phyloP scores from a whole-genome alignment of 2,797 vertebrate species.

The Agapornis canus region DNA sequence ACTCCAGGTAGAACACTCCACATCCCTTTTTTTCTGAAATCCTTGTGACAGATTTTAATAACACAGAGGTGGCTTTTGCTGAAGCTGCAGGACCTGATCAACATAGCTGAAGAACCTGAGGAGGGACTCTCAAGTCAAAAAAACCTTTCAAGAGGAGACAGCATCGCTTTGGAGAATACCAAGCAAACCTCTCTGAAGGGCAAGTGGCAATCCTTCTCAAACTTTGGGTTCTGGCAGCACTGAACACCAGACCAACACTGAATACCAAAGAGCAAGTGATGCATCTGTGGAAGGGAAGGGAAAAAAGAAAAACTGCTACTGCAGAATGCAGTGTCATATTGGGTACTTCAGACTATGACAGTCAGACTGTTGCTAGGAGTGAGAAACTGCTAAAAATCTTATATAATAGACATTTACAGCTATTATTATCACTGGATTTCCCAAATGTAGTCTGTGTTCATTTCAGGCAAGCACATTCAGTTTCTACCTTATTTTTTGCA shows the following conservation, averaged over 20 bases:
- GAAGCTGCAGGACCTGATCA: neutral
- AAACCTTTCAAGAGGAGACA: neutral
- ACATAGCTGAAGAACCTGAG: neutral
- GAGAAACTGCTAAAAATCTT: neutral
- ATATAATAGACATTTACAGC: slow-evolving; percentile 20
- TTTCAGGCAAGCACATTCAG: slow-evolving; percentile 14
- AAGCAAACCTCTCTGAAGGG: fast-evolving
- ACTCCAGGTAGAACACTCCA: neutral
- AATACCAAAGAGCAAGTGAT: neutral
- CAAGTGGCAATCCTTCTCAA: neutral
- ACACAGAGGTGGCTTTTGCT: neutral
- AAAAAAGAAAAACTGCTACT: neutral
- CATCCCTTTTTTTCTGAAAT: neutral
- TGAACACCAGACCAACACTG: neutral
- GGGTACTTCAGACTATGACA: neutral
- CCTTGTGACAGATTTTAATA: neutral
- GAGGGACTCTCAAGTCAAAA: neutral
- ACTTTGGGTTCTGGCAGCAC: neutral
- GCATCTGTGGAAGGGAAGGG: neutral
- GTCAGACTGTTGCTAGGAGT: neutral
- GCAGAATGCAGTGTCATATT: neutral
- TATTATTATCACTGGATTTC: slow-evolving; percentile 16
- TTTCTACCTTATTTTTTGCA: slow-evolving; percentile 12
- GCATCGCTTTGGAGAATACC: neutral
- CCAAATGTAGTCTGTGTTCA: slow-evolving; percentile 13